Evolutionary conservation across 2,797 vertebrate species (phyloP), one percentile per base, ranked within the genome.

Genomic region (Erithacus rubecula): DNA sequence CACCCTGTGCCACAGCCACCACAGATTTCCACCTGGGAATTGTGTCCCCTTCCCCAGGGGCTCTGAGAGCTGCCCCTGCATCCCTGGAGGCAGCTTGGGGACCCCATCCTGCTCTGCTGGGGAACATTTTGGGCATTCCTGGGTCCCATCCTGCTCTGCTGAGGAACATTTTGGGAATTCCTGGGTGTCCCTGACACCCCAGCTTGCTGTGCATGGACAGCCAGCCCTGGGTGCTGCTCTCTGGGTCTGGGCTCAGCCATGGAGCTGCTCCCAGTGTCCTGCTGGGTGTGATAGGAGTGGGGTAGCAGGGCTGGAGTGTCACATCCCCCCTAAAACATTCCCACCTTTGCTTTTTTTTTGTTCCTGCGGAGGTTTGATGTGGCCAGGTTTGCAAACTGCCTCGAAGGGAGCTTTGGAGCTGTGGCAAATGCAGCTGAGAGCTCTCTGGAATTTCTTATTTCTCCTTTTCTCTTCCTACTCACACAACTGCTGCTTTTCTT

Each of bases 221-320:
- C 23, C 5, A 4, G 69, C 47, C 49, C 26, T 13, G 1, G 0
- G 3, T 13, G 16, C 32, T 15, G 46, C 52, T 0, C 17, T 2
- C 2, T 1, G 11, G 14, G 49, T 58, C 27, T 22, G 58, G 7
- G 21, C 10, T 2, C 1, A 0, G 7, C 0, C 3, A 0, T 1
- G 39, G 70, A 24, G 79, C 51, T 27, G 44, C 6, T 34, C 16
- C 49, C 69, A 24, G 41, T 2, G 17, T 9, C 41, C 80, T 17
- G 58, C 43, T 39, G 34, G 30, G 2, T 22, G 59, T 2, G 21
- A 1, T 49, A 79, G 52, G 44, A 65, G 47, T 1, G 36, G 7
- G 44, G 4, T 8, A 8, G 37, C 15, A 13, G 79, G 63, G 59
- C 64, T 58, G 77, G 11, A 24, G 37, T 2, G 5, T 37, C 52